Base-by-base conservation (phyloP, 2,797 vertebrate genomes). In the Cephalopachus bancanus region DNA sequence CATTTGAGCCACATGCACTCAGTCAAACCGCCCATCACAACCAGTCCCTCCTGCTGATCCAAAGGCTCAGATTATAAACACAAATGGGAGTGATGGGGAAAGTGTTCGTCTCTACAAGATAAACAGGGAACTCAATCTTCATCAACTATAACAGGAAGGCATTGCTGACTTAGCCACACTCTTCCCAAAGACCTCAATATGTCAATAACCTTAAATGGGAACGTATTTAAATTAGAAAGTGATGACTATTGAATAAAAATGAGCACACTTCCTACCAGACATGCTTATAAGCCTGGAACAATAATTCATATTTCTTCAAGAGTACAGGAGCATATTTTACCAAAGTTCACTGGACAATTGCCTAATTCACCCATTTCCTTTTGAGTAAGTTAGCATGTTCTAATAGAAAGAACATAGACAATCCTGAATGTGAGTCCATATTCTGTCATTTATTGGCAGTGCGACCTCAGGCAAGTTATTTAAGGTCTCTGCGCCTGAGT, bases 381-480 rank as follows among this genome's bases (percentile, higher is more conserved):
- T 89, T 89, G 57, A 72, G 33, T 28, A 59, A 81, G 5, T 24
- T 20, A 89, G 22, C 9, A 10, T 76, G 22, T 75, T 89, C 80
- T 65, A 59, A 30, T 81, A 57, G 33, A 86, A 94, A 71, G 15
- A 86, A 64, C 33, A 65, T 71, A 94, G 74, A 85, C 37, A 64
- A 16, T 71, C 49, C 69, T 71, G 16, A 8, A 10, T 89, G 14
- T 44, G 69, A 71, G 51, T 59, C 69, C 30, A n/a, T 19, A 86
- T 83, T 89, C 53, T 81, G 15, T 10, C 44, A n/a, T 67, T 96
- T 97, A 91, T 89, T 83, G 72, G 65, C 30, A 69, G 44, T 69
- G 51, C 28, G 20, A 55, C 20, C 28, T 85, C 55, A 74, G 37
- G 71, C 72, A 69, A 30, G 20, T 87, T 83, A 72, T 33, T 89